Base-by-base conservation (phyloP, 2,797 vertebrate species). In the Mus minutoides region DNA sequence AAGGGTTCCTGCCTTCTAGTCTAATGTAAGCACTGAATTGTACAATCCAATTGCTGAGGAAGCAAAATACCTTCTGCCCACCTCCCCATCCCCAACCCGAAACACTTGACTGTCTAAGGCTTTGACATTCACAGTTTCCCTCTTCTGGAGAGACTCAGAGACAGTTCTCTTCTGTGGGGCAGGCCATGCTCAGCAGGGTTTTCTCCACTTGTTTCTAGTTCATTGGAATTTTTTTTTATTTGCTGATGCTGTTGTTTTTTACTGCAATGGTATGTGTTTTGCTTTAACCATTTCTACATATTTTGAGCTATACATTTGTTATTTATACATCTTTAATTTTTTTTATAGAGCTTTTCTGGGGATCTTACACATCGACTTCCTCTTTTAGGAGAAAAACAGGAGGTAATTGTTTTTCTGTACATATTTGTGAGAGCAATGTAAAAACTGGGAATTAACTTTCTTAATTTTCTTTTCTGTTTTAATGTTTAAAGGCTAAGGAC, bases 351-450 rank as follows among this genome's bases (percentile, higher is more conserved):
- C 97, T 98, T 94, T 99, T 99, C 98, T 99, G 99, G 94, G 85
- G 99, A 99, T 87, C 99, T 99, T 98, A 97, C 98, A 91, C 98
- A 98, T 52, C 99, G 99, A 92, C 98, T 99, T 87, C 98, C 98
- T 10, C 99, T 99, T 79, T 98, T 98, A 80, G 96, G 98, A 96
- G 98, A 98, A 96, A 99, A 98, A 95, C 98, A 98, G 95, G 98
- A 99, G 98, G 98, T 98, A 97, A 97, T 95, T 94, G 4, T 88
- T 90, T 90, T 87, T 93, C 77, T 29, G 89, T 93, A 85, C 2
- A 2, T 88, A 91, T 93, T 95, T 88, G 88, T 97, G 80, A 93
- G 58, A 95, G 22, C 80, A 46, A 88, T 90, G 40, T 91, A 87
- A 94, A 93, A 77, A 17, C 92, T 94, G 31, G 87, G 56, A 96